These are phyloP conservation scores for Drosophila hydei DNA, from an alignment of 1,140 invertebrate species.

Conservation along the genomic window DNA sequence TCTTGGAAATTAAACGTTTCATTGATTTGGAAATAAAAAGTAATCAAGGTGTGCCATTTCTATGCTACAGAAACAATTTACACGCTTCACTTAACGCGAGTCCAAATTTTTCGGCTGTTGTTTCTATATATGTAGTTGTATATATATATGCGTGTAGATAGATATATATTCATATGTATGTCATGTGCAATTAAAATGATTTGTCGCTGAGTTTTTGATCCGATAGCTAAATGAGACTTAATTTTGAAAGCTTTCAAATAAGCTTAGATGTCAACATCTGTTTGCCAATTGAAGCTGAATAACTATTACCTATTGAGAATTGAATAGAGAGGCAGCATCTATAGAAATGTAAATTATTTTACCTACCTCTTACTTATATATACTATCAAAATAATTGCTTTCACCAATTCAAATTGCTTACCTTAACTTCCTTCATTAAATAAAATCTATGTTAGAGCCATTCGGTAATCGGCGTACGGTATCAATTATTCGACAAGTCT, in stretches of 20 bases:
- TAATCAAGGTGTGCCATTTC: slow-evolving; percentile 23
- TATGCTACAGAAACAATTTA: slow-evolving; percentile 23
- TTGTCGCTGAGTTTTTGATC: slow-evolving; percentile 12
- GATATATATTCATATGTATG: neutral
- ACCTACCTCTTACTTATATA: too few relatives aligned
- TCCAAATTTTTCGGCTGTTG: slow-evolving; percentile 31
- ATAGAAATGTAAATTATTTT: neutral
- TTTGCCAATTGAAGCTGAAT: neutral
- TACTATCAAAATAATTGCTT: too few relatives aligned
- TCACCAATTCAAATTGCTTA: too few relatives aligned
- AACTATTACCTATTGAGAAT: neutral
- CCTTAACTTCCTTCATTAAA: too few relatives aligned
- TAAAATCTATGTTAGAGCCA: too few relatives aligned
- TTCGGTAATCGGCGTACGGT: neutral
- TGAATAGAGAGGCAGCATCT: neutral
- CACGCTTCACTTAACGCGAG: slow-evolving; percentile 39
- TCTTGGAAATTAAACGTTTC: slow-evolving; percentile 21
- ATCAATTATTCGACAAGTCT: neutral
- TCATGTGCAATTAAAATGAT: slow-evolving; percentile 10
- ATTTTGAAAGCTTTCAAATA: neutral
- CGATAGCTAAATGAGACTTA: neutral
- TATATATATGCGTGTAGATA: neutral
- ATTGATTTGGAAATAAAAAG: slow-evolving; percentile 17
- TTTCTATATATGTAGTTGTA: slow-evolving; percentile 7
- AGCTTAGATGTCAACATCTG: neutral